Percentiles rank a stretch among this genome's conserved stretches.
These are phyloP conservation scores for Mallateleia sp. DNA, from an alignment of 2,888 invertebrate genomes.

Conservation along the genomic window DNA sequence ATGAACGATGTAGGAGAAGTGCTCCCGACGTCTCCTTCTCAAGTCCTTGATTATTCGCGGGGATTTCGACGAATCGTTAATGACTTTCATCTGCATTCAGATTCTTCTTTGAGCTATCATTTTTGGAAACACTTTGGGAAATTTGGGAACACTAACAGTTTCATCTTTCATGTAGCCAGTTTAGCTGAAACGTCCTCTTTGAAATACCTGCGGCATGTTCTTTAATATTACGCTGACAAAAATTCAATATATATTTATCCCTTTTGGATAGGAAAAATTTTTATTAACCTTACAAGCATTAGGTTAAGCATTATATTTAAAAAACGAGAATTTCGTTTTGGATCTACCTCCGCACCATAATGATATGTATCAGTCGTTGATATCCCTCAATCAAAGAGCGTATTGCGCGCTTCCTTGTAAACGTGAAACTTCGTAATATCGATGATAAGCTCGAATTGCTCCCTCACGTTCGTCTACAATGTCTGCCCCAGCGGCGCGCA, in stretches of 20 bases:
- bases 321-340: too few species aligned
- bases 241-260: too few species aligned
- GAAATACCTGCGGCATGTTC: too few species aligned
- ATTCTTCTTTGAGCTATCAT: too few species aligned
- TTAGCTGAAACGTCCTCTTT: too few species aligned
- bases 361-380: slow-evolving; percentile 64
- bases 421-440: slow-evolving; percentile 86
- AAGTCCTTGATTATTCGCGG: slow-evolving; percentile 85
- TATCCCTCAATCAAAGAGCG: slow-evolving; percentile 68
- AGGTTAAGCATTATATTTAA: too few species aligned
- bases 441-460: slow-evolving; percentile 86
- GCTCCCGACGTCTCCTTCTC: slow-evolving; percentile 48
- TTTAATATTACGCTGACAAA: too few species aligned
- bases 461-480: slow-evolving; percentile 86
- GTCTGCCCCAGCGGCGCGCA: slow-evolving; percentile 83
- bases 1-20: slow-evolving; percentile 88
- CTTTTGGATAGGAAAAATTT: too few species aligned
- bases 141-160: too few species aligned
- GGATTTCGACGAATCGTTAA: slow-evolving; percentile 83
- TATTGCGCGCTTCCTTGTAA: slow-evolving; percentile 78
- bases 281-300: too few species aligned
- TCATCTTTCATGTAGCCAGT: too few species aligned
- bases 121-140: neutral
- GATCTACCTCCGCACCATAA: slow-evolving; percentile 10
- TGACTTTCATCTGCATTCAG: slow-evolving; percentile 79